These are phyloP conservation scores for Oedothorax gibbosus DNA, from an alignment of 1,140 invertebrate genomes.

Conservation along the genomic window DNA sequence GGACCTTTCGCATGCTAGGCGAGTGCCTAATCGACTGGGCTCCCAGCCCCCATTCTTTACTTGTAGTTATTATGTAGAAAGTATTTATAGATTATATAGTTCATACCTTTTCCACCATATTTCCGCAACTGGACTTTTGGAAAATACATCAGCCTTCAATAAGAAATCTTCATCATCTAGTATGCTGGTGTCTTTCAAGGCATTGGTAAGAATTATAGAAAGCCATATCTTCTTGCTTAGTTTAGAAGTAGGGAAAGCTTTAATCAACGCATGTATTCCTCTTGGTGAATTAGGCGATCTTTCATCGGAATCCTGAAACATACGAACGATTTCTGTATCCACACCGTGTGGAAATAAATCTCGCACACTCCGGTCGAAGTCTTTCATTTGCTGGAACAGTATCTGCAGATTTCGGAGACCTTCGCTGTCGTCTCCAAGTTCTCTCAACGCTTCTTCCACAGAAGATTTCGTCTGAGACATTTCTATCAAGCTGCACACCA, in stretches of 20 bases:
- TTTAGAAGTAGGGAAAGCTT: background rate
- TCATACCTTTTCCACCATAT: conserved; percentile 41
- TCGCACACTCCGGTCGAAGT: background rate
- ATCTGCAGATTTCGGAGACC: background rate
- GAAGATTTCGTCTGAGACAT: background rate
- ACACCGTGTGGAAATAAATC: background rate
- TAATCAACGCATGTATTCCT: background rate
- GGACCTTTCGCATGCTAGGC: no score
- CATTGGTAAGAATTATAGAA: background rate
- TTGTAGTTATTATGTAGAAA: no score
- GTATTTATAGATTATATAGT: no score
- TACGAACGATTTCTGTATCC: background rate
- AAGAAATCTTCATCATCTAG: background rate
- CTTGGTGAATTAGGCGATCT: background rate
- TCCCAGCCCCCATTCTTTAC: no score
- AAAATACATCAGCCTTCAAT: background rate
- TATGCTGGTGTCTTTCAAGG: background rate
- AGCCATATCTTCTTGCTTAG: background rate
- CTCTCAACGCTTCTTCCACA: background rate
- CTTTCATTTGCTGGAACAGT: background rate
- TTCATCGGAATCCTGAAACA: background rate
- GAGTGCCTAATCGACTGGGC: no score
- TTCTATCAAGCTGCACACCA: conserved; percentile 1
- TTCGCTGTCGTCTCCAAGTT: background rate
- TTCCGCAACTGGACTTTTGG: background rate